These are phyloP conservation scores for Cremastinae sp. DNA, from an alignment of 2,888 invertebrate species.

Conservation along the genomic window DNA sequence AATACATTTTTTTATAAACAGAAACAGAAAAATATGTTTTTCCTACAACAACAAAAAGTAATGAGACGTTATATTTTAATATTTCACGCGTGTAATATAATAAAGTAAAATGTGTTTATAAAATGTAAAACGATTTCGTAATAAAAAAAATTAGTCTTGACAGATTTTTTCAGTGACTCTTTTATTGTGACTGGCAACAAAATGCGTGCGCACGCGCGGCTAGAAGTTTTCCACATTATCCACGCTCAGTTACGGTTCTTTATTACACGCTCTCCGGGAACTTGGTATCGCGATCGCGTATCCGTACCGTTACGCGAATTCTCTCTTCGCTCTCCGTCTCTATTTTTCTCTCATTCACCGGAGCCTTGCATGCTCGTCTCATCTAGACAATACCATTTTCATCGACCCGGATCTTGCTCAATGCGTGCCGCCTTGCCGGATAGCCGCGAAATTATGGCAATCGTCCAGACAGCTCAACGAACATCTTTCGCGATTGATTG, in stretches of 20 bases:
- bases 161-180: slow-evolving; percentile 6
- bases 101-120: no score
- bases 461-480: slow-evolving; percentile 25
- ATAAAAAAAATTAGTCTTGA: background rate
- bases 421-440: slow-evolving; percentile 40
- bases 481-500: slow-evolving; percentile 54
- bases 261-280: slow-evolving; percentile 44
- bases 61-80: no score
- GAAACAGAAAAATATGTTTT: no score
- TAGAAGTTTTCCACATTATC: slow-evolving; percentile 18
- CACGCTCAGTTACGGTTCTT: slow-evolving; percentile 30
- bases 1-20: no score
- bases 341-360: slow-evolving; percentile 17
- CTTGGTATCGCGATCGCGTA: slow-evolving; percentile 40
- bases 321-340: slow-evolving; percentile 32
- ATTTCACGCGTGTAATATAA: no score
- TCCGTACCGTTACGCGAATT: slow-evolving; percentile 51
- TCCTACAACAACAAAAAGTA: no score
- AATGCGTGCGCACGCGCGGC: slow-evolving; percentile 33
- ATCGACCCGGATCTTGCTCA: slow-evolving; percentile 59
- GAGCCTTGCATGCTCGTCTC: slow-evolving; percentile 22
- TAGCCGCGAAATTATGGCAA: slow-evolving; percentile 34
- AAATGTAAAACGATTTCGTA: no score
- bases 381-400: slow-evolving; percentile 58
- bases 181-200: background rate